These are phyloP conservation scores for Apolygus lucorum DNA, from an alignment of 1,140 invertebrate genomes.

Conservation along the genomic window DNA sequence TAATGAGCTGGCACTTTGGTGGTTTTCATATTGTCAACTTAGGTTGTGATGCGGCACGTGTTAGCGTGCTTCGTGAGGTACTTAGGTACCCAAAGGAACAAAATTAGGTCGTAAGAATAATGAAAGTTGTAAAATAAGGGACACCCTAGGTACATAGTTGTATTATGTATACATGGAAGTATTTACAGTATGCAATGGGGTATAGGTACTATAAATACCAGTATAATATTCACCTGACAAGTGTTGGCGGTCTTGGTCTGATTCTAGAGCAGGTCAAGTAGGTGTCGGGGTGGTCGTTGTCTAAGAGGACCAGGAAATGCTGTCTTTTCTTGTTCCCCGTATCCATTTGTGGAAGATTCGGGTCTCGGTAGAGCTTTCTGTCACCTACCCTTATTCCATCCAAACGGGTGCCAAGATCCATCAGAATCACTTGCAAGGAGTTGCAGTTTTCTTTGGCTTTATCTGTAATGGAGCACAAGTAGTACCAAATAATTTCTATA, in stretches of 20 bases:
- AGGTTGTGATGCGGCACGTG: no score
- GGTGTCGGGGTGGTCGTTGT: slow-evolving; percentile 64
- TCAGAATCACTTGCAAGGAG: slow-evolving; percentile 64
- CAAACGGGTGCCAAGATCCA: slow-evolving; percentile 66
- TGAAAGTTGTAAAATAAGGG: no score
- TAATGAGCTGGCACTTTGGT: no score
- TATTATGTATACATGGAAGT: no score
- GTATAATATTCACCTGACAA: slow-evolving; percentile 65
- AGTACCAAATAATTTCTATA: no score
- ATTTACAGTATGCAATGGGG: no score
- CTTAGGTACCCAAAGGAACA: no score
- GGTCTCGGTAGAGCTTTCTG: slow-evolving; percentile 55
- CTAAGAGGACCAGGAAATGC: slow-evolving; percentile 76
- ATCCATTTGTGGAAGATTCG: slow-evolving; percentile 56
- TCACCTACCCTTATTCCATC: slow-evolving; percentile 62
- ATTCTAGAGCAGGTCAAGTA: slow-evolving; percentile 79
- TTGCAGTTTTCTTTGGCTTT: slow-evolving; percentile 59
- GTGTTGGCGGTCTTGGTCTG: slow-evolving; percentile 51
- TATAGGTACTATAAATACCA: no score
- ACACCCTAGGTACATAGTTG: no score
- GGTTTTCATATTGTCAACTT: no score
- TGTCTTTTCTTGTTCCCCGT: slow-evolving; percentile 60
- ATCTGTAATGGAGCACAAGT: slow-evolving; percentile 41
- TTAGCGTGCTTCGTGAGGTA: no score
- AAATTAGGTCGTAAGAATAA: no score